These are phyloP conservation scores for Podarcis siculus DNA, from an alignment of 2,797 vertebrate species.

Conservation along the genomic window DNA sequence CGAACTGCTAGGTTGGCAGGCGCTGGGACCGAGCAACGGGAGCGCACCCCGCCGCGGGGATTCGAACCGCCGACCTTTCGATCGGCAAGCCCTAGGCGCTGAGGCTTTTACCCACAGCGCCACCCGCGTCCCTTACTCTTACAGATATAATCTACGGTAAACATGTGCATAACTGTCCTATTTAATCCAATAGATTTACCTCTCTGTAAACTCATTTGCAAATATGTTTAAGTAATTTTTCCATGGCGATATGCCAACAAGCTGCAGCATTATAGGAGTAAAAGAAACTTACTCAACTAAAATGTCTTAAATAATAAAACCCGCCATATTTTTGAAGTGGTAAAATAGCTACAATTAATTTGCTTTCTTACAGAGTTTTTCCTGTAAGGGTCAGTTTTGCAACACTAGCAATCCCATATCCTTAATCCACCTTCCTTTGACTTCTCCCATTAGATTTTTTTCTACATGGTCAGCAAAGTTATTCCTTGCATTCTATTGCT, in stretches of 20 bases:
- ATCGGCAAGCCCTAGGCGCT: no score
- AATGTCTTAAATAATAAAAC: slow-evolving; percentile 10
- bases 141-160: background rate
- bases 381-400: slow-evolving; percentile 29
- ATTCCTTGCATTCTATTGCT: slow-evolving; percentile 26
- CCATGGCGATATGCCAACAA: background rate
- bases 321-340: slow-evolving; percentile 29
- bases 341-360: slow-evolving; percentile 42
- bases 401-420: slow-evolving; percentile 44
- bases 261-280: background rate
- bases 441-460: slow-evolving; percentile 44
- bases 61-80: no score
- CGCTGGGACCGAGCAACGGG: no score
- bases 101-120: no score
- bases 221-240: background rate
- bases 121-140: no score
- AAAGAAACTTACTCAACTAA: slow-evolving; percentile 16
- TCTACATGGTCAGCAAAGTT: slow-evolving; percentile 47
- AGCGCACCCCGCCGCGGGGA: no score
- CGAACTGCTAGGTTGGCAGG: no score
- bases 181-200: background rate
- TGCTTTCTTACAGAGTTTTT: slow-evolving; percentile 44
- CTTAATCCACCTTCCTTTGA: slow-evolving; percentile 4
- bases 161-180: background rate
- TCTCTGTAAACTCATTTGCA: background rate